Conservation (phyloP, 2,797 vertebrate genomes). For the Sebastes minor region DNA sequence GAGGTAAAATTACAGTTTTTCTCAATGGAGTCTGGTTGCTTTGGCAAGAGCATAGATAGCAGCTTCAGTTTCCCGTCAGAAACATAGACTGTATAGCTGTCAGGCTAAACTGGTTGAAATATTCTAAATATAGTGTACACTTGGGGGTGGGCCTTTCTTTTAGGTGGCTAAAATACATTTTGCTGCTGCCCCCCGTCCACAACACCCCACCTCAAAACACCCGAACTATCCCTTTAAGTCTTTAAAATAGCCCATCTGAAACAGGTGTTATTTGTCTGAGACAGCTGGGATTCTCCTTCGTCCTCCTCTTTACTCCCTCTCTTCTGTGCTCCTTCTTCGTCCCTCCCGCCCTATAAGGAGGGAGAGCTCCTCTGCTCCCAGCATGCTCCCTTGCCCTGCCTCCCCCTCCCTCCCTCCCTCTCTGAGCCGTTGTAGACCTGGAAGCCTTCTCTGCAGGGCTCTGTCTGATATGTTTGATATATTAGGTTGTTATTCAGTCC, state of each 20-base stretch:
- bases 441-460: conserved; percentile 96
- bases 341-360: conserved; percentile 40
- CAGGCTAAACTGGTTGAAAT: rapidly evolving
- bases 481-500: conserved; percentile 99
- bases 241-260: background rate
- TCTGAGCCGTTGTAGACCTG: conserved; percentile 87
- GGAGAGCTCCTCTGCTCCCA: conserved; percentile 58
- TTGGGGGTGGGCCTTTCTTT: too few relatives aligned
- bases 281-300: conserved; percentile 26
- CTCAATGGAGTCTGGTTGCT: too few relatives aligned
- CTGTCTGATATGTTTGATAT: conserved; percentile 99
- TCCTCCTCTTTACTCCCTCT: conserved; percentile 36
- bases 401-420: conserved; percentile 37
- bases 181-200: too few relatives aligned
- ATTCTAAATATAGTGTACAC: too few relatives aligned
- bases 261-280: conserved; percentile 22
- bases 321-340: conserved; percentile 48
- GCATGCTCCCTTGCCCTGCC: conserved; percentile 65
- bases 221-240: background rate
- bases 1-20: too few relatives aligned
- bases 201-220: too few relatives aligned
- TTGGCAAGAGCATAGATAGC: too few relatives aligned
- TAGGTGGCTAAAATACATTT: too few relatives aligned
- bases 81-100: too few relatives aligned
- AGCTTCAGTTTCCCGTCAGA: too few relatives aligned